Conservation (phyloP, 2,797 vertebrate species). For the Gymnopithys bicolor region DNA sequence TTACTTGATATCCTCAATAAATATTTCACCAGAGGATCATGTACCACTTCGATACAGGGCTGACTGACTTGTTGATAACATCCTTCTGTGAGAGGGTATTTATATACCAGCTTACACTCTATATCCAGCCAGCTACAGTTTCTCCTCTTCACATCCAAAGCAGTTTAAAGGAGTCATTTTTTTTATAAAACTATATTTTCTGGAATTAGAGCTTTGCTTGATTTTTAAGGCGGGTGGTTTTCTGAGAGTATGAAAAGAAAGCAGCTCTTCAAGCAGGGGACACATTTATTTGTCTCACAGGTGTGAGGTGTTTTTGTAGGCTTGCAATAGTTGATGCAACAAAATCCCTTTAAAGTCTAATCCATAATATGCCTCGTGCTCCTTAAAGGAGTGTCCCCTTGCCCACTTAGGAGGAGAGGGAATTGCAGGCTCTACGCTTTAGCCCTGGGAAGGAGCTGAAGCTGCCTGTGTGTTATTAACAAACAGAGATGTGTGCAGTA, state of each 20-base stretch:
- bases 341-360: neutral
- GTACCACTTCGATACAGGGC: neutral
- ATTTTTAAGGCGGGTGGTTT: neutral
- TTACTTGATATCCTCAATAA: neutral
- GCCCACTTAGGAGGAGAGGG: neutral
- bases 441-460: neutral
- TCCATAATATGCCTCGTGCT: neutral
- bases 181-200: neutral
- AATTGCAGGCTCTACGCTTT: neutral
- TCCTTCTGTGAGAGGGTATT: neutral
- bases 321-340: neutral
- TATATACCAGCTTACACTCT: neutral
- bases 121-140: neutral
- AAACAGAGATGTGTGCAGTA: neutral
- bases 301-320: neutral
- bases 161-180: neutral
- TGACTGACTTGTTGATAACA: neutral
- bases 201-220: neutral
- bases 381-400: neutral
- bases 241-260: neutral
- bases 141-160: neutral
- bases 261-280: neutral
- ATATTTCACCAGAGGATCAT: neutral
- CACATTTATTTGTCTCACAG: neutral
- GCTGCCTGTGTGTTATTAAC: neutral